These are phyloP conservation scores for Eleutherodactylus coqui DNA, from an alignment of 2,797 vertebrate species.

Conservation along the genomic window DNA sequence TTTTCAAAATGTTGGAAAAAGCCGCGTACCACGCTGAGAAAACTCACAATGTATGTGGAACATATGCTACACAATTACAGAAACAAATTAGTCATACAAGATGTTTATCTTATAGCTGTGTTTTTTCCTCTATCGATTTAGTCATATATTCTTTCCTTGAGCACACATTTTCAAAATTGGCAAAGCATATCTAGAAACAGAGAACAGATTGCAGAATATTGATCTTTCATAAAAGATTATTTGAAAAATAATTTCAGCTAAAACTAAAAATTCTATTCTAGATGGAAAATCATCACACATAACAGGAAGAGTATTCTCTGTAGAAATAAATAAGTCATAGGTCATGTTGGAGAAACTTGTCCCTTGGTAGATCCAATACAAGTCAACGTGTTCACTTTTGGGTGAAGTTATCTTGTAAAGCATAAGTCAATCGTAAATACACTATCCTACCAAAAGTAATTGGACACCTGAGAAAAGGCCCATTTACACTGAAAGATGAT, in stretches of 20 bases:
- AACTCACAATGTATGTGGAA: not conserved
- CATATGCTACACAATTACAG: constrained; percentile 6
- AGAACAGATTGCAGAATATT: constrained; percentile 9
- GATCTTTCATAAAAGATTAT: constrained; percentile 16
- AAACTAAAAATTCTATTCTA: constrained; percentile 2
- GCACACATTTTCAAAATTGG: constrained; percentile 12
- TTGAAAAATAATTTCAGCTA: constrained; percentile 10
- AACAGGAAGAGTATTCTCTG: not conserved
- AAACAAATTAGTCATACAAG: constrained; percentile 2
- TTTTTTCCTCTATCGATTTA: constrained; percentile 14
- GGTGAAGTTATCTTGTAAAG: not conserved
- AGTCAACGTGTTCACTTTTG: not conserved
- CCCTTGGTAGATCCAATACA: not conserved
- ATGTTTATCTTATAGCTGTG: constrained; percentile 8
- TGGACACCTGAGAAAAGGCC: too few species aligned
- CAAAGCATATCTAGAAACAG: constrained; percentile 16
- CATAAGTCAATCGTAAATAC: too few species aligned
- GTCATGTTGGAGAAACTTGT: not conserved
- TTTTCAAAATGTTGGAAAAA: not conserved
- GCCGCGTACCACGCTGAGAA: not conserved
- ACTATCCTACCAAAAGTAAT: too few species aligned
- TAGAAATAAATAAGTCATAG: not conserved
- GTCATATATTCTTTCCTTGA: constrained; percentile 25
- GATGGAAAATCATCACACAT: not conserved
- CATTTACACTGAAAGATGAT: too few species aligned